Conservation (phyloP, 23 tunicate genomes). For the Halocynthia aurantium region DNA sequence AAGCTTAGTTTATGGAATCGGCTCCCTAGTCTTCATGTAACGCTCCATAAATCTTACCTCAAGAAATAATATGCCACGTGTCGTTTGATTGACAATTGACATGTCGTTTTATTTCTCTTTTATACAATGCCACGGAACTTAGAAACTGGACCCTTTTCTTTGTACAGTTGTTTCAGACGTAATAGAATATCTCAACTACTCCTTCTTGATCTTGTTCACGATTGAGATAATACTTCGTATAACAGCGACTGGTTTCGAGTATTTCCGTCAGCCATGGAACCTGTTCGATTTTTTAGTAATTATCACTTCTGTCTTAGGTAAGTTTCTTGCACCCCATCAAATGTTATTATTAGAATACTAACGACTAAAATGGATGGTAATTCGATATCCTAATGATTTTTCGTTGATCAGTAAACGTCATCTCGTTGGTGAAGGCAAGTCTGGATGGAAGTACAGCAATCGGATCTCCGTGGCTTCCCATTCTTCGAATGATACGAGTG, state of each 20-base stretch:
- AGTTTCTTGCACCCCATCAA: conserved; percentile 3
- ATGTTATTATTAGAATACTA: neutral
- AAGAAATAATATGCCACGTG: too few relatives aligned
- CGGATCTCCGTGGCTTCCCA: conserved; percentile 81
- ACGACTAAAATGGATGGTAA: neutral
- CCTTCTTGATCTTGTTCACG: conserved; percentile 42
- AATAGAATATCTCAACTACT: conserved; percentile 33
- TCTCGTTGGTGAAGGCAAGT: conserved; percentile 2
- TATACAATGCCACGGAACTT: too few relatives aligned
- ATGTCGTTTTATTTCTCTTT: too few relatives aligned
- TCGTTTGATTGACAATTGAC: too few relatives aligned
- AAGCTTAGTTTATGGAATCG: neutral
- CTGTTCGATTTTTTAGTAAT: conserved; percentile 75
- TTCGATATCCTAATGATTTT: neutral
- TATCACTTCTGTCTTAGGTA: conserved; percentile 42
- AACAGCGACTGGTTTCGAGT: conserved; percentile 60
- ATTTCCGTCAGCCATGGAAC: conserved; percentile 69
- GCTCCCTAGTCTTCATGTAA: neutral
- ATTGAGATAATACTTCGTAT: conserved; percentile 60
- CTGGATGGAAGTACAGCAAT: neutral
- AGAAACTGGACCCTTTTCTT: neutral
- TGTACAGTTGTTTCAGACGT: neutral
- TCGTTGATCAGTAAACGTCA: conserved; percentile 48
- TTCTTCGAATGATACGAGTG: conserved; percentile 74
- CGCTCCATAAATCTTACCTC: conserved; percentile 1